These are phyloP conservation scores for Natrix natrix DNA, from an alignment of 2,797 vertebrate species.

Conservation along the genomic window DNA sequence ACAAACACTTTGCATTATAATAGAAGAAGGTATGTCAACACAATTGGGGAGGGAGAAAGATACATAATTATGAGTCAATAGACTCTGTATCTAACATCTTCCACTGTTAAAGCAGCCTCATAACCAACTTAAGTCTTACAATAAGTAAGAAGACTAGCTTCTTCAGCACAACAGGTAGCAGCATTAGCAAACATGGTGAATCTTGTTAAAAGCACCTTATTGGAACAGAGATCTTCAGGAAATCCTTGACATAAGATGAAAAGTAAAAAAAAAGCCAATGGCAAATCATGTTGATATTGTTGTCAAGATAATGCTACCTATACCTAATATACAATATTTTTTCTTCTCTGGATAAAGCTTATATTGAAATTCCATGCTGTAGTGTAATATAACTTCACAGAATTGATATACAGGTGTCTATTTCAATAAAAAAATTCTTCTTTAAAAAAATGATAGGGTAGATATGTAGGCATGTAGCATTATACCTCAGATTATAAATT, in stretches of 20 bases:
- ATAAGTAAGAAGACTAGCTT: not conserved
- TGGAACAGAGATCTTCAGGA: not conserved
- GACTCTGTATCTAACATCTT: not conserved
- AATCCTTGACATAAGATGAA: not conserved
- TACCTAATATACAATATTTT: not conserved
- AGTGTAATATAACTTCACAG: not conserved
- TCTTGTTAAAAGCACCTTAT: not conserved
- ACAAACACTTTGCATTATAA: not conserved
- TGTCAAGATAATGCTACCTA: not conserved
- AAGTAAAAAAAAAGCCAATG: not conserved
- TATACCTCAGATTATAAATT: not conserved
- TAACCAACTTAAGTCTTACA: not conserved
- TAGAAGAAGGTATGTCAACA: not conserved
- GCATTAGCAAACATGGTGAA: not conserved
- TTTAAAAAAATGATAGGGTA: not conserved
- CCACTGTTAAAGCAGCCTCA: not conserved
- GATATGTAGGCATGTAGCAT: not conserved
- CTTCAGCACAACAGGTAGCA: not conserved
- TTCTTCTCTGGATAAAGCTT: not conserved
- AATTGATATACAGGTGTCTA: not conserved
- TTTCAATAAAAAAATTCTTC: not conserved
- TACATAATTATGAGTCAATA: not conserved
- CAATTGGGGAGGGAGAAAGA: not conserved
- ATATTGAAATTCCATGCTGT: not conserved
- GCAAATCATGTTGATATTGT: not conserved